Evolutionary conservation across 2,888 invertebrate species (phyloP).

Genomic region (Lottia scabra): DNA sequence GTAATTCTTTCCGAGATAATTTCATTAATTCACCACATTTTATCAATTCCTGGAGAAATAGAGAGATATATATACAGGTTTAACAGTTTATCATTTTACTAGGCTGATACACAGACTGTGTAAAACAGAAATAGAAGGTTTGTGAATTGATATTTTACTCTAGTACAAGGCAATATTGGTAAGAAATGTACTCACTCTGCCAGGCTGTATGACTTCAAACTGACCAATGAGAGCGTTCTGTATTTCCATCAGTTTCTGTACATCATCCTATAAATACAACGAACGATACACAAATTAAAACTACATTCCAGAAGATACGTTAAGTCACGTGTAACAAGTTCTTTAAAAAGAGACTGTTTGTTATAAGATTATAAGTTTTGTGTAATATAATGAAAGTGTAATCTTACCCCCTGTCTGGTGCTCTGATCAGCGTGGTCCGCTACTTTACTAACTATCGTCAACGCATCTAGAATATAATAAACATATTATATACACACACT

Average conservation of each 20-base stretch:
- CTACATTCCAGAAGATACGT: too few relatives aligned
- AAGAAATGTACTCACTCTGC: conserved; percentile 69
- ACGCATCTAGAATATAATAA: background rate
- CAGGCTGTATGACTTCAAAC: conserved; percentile 73
- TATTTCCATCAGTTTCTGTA: conserved; percentile 72
- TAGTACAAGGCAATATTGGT: too few relatives aligned
- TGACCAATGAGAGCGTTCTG: conserved; percentile 70
- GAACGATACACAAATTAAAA: too few relatives aligned
- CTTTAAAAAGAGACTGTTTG: too few relatives aligned
- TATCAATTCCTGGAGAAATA: conserved; percentile 70
- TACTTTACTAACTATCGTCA: conserved; percentile 71
- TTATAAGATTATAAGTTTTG: too few relatives aligned
- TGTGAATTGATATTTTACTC: too few relatives aligned
- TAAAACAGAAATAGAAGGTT: too few relatives aligned
- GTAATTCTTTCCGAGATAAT: conserved; percentile 76
- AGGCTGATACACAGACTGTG: too few relatives aligned
- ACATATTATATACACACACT: too few relatives aligned
- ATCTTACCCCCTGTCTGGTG: conserved; percentile 72
- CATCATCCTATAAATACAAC: conserved; percentile 70
- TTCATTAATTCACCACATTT: conserved; percentile 78
- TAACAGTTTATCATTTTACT: background rate
- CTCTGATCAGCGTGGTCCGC: conserved; percentile 75
- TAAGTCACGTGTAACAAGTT: too few relatives aligned
- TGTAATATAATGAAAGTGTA: background rate
- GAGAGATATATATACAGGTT: background rate